Percentiles rank a stretch among this genome's conserved stretches.
These are phyloP conservation scores for Atrichornis clamosus DNA, from an alignment of 2,113 vertebrate species.

Conservation along the genomic window DNA sequence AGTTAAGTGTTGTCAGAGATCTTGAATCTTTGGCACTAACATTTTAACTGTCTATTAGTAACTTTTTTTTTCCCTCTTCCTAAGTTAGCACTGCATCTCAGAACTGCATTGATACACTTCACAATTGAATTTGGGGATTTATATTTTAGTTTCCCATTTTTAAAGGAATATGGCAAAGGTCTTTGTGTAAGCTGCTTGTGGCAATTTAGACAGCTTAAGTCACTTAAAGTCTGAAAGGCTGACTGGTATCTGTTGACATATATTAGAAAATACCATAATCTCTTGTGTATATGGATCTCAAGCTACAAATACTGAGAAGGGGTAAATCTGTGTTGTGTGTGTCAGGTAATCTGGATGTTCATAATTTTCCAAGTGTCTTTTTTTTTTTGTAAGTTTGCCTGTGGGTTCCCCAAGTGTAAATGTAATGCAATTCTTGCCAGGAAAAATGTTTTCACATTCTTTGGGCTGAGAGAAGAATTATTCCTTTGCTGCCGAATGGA, in stretches of 20 bases:
- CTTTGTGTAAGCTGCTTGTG: neutral
- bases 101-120: neutral
- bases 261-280: slow-evolving; percentile 11
- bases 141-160: neutral
- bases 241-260: neutral
- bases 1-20: neutral
- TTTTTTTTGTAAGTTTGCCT: neutral
- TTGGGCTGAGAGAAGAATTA: neutral
- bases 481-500: neutral
- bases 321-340: neutral
- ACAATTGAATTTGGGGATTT: neutral
- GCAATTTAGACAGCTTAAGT: neutral
- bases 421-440: neutral
- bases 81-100: neutral
- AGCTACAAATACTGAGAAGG: neutral
- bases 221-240: neutral
- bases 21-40: neutral
- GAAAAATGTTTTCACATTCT: slow-evolving; percentile 38
- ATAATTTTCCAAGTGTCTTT: neutral
- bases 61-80: neutral
- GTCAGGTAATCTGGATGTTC: neutral
- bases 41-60: neutral
- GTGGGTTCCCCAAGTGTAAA: neutral
- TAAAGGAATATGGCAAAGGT: neutral
- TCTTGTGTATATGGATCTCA: neutral